Conservation (phyloP, 2,888 invertebrate genomes). For the Leptopterna dolabrata region DNA sequence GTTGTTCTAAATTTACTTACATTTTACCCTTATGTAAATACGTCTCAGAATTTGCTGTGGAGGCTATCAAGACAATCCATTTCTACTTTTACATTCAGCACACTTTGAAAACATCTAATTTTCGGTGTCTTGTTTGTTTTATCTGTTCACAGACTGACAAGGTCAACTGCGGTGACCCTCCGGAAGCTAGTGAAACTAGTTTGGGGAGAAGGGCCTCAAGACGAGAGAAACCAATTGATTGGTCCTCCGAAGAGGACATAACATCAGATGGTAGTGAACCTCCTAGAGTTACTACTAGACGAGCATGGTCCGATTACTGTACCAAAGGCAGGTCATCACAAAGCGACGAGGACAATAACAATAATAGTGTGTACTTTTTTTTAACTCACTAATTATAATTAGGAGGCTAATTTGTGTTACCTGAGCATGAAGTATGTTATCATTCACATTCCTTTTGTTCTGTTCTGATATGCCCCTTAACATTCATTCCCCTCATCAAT, state of each 20-base stretch:
- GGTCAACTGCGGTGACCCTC: not conserved
- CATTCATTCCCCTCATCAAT: not conserved
- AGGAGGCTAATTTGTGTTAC: not conserved
- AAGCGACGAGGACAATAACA: conserved; percentile 72
- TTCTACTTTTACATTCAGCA: too few species aligned
- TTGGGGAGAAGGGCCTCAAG: conserved; percentile 63
- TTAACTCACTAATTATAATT: conserved; percentile 18
- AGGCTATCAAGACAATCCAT: too few species aligned
- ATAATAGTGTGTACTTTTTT: conserved; percentile 66
- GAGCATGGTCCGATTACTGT: conserved; percentile 82
- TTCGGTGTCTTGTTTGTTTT: not conserved
- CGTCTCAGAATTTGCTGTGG: too few species aligned
- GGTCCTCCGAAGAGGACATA: conserved; percentile 60
- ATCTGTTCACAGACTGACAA: conserved; percentile 33
- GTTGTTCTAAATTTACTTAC: too few species aligned
- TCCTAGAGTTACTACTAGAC: conserved; percentile 77
- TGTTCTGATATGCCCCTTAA: not conserved
- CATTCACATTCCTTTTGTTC: not conserved
- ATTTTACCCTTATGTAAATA: too few species aligned
- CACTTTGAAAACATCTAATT: too few species aligned
- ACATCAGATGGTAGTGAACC: conserved; percentile 67
- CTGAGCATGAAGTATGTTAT: not conserved
- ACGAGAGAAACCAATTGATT: conserved; percentile 55
- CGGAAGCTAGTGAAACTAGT: conserved; percentile 48
- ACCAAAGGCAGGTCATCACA: conserved; percentile 72